Evolutionary conservation across 2,888 invertebrate species (phyloP), one percentile per base, ranked within the genome.

Genomic region (Operophtera brumata): DNA sequence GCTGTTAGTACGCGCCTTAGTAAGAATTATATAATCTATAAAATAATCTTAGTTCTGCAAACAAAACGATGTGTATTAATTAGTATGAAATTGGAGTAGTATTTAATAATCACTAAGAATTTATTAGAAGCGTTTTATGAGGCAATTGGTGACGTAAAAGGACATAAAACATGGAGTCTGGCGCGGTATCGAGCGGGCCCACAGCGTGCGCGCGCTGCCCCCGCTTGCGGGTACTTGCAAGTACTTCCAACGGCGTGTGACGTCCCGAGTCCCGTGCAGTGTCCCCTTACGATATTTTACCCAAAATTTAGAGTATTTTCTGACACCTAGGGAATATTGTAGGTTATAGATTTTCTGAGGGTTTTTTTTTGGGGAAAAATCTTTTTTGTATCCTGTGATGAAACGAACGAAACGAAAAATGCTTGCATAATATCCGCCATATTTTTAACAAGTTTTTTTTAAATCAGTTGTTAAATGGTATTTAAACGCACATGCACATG

Each of bases 141-240:
- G 80, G 78, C 78, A 82, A 83, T 82, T 82, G 74, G 77, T 84
- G 80, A 82, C 80, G 80, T 78, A 79, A 84, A 82, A 84, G 77
- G 84, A 84, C 85, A 86, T 89, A 86, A 89, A 89, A 86, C 81
- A 84, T 85, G 77, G 83, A 86, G 88, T 86, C 86, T 88, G 86
- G 84, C 80, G 80, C 77, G 69, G 75, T 88, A 89, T 90, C 89
- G 89, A 89, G 87, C 89, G 82, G 80, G 76, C 68, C 59, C 64
- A 13, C 66, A 67, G 56, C 12, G 73, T 78, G 85, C 88, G 89
- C 89, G 89, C 89, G 88, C 81, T 75, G 74, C 79, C 68, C 20
- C 47, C 41, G 10, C 40, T 25, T 25, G 34, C 39, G 14, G 46
- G 39, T 46, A 55, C 45, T 48, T 36, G 34, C 44, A 25, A 20